phyloP scores from a whole-genome alignment of 2,797 vertebrate species.

The Premnoplex brunnescens region DNA sequence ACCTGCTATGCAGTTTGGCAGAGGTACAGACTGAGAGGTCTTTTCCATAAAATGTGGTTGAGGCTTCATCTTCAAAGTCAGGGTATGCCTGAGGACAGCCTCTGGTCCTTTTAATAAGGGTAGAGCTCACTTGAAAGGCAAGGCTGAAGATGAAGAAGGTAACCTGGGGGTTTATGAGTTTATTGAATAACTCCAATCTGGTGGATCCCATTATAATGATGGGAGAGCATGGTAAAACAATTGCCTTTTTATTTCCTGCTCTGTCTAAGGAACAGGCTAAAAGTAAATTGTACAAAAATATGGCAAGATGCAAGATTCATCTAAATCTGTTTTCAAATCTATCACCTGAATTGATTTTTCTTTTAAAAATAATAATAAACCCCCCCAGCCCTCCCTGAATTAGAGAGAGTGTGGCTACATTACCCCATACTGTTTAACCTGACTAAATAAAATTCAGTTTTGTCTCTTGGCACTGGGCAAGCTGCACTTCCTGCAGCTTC shows the following conservation, averaged over 20 bases:
- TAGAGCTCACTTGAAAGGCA: neutral
- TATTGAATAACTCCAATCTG: neutral
- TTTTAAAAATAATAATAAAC: neutral
- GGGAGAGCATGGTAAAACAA: neutral
- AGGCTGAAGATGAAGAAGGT: constrained; percentile 1
- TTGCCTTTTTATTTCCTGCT: neutral
- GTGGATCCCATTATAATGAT: neutral
- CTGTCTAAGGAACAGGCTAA: neutral
- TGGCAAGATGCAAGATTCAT: neutral
- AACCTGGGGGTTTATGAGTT: neutral
- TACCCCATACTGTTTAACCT: neutral
- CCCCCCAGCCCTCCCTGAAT: neutral
- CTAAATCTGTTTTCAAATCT: neutral
- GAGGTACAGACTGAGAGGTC: neutral
- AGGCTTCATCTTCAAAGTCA: constrained; percentile 4
- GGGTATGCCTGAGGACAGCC: neutral
- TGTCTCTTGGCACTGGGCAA: neutral
- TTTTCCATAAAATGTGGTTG: neutral
- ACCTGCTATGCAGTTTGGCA: neutral
- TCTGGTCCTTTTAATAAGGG: neutral
- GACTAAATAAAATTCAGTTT: neutral
- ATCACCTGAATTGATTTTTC: neutral
- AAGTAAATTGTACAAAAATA: neutral
- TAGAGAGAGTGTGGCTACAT: neutral
- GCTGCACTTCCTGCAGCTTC: neutral